A percentile compares a stretch with the other conserved stretches of the same genome.
These are phyloP conservation scores for Nasua narica DNA, from an alignment of 2,797 vertebrate species.

Conservation along the genomic window DNA sequence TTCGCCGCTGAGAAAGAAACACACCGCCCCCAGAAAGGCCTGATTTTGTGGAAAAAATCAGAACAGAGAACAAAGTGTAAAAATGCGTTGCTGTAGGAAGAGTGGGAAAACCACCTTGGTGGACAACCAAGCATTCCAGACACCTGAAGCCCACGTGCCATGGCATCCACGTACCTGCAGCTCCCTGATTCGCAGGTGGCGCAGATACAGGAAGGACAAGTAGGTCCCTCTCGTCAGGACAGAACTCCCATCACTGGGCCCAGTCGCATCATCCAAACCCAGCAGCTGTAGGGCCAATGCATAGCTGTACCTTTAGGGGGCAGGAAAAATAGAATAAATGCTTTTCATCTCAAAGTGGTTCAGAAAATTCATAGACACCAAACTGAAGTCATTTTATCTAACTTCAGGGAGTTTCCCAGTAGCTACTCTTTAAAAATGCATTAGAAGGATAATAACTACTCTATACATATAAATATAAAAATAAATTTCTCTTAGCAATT, in stretches of 20 bases:
- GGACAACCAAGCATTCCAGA: not conserved
- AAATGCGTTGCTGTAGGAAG: not conserved
- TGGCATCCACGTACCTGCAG: slow-evolving; percentile 78
- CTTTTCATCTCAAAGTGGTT: slow-evolving; percentile 1
- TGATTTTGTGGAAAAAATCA: not conserved
- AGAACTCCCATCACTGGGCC: slow-evolving; percentile 61
- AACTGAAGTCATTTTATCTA: slow-evolving; percentile 27
- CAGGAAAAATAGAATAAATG: slow-evolving; percentile 43
- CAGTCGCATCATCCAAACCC: slow-evolving; percentile 73
- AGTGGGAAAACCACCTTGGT: not conserved
- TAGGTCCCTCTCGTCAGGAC: slow-evolving; percentile 77
- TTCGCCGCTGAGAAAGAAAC: not conserved
- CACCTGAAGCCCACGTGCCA: fast-evolving
- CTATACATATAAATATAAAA: not conserved
- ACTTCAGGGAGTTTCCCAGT: not conserved
- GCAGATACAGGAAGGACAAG: slow-evolving; percentile 83
- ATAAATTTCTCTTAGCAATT: slow-evolving; percentile 38
- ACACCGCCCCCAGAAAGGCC: not conserved
- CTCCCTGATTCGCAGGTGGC: slow-evolving; percentile 83
- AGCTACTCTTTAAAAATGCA: slow-evolving; percentile 14
- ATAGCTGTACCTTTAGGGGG: slow-evolving; percentile 71
- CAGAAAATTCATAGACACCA: slow-evolving; percentile 1
- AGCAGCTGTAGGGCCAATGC: slow-evolving; percentile 77
- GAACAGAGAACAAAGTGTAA: not conserved
- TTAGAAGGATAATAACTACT: slow-evolving; percentile 36